These are phyloP conservation scores for Glyptemys insculpta DNA, from an alignment of 2,797 vertebrate species.

Conservation along the genomic window DNA sequence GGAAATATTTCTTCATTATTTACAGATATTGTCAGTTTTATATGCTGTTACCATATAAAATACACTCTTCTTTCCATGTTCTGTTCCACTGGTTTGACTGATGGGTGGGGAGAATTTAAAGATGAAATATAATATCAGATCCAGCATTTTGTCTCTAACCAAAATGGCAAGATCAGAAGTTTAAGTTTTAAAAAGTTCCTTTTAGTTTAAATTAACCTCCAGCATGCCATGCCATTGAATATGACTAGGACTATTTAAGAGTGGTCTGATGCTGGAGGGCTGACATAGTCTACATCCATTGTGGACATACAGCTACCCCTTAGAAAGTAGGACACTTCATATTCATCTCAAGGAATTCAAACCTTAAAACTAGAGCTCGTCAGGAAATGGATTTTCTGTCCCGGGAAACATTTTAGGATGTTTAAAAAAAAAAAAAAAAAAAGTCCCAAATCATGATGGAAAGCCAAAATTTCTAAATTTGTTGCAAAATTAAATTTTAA, in stretches of 20 bases:
- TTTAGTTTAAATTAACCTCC: neutral
- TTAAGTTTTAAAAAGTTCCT: neutral
- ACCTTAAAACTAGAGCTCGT: neutral
- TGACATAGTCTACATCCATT: neutral
- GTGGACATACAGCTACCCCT: neutral
- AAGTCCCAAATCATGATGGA: neutral
- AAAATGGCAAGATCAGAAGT: slow-evolving; percentile 3
- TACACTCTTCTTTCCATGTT: slow-evolving; percentile 34
- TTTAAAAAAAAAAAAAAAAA: too few relatives aligned
- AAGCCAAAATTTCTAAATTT: neutral
- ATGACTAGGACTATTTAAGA: neutral
- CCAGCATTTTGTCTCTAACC: slow-evolving; percentile 23
- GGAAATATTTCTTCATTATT: slow-evolving; percentile 49
- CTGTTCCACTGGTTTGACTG: slow-evolving; percentile 24
- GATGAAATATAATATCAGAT: slow-evolving; percentile 35
- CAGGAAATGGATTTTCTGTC: neutral
- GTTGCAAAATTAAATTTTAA: neutral
- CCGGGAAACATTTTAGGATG: neutral
- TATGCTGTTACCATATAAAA: slow-evolving; percentile 38
- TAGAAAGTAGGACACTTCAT: neutral
- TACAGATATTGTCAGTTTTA: slow-evolving; percentile 46
- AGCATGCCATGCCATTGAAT: neutral
- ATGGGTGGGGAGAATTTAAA: slow-evolving; percentile 46
- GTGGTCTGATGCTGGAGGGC: neutral
- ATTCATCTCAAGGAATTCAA: neutral